Evolutionary conservation across 1,140 invertebrate species (phyloP), one percentile per base, ranked within the genome.

Genomic region (Drosophila grimshawi): DNA sequence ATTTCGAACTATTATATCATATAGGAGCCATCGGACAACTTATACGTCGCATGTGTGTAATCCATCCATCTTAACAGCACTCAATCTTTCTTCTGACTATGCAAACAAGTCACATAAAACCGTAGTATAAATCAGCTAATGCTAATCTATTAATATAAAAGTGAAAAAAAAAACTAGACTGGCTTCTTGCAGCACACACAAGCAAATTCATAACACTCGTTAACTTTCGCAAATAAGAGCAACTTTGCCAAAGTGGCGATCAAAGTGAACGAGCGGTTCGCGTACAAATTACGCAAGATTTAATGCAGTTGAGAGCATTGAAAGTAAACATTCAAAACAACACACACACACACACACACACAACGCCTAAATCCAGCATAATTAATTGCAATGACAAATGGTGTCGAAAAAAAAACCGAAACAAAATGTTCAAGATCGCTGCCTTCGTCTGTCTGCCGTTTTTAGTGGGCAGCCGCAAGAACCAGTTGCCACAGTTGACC

Each of bases 351-450:
- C 19, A 19, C 19, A 19, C 2, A 46, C 46, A 51, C 41, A 73
- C n/a, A 43, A 39, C 43, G 43, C 30, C 63, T 32, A 55, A 63
- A 60, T 74, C 32, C 49, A 73, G 52, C 43, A 48, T 62, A 64
- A 86, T 85, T 80, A 86, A 86, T 66, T 74, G 53, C 57, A 67
- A 81, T 85, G 74, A 75, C 73, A 70, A 75, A 75, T 57, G 35
- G 37, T 30, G 19, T 64, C 11, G 39, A 41, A 33, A 52, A 37
- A 71, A 48, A 60, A 55, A 48, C 32, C 66, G 39, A 59, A 63
- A 71, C 43, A 71, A 63, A 46, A 48, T 45, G 67, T 90, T 86
- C 81, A 90, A 90, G 86, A 90, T 90, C 81, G 86, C 63, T 90
- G 86, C 66, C 57, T 72, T 73, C 82, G 81, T 90, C 81, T 81